phyloP scores from a whole-genome alignment of 2,113 vertebrate species.

The Myiozetetes cayanensis region DNA sequence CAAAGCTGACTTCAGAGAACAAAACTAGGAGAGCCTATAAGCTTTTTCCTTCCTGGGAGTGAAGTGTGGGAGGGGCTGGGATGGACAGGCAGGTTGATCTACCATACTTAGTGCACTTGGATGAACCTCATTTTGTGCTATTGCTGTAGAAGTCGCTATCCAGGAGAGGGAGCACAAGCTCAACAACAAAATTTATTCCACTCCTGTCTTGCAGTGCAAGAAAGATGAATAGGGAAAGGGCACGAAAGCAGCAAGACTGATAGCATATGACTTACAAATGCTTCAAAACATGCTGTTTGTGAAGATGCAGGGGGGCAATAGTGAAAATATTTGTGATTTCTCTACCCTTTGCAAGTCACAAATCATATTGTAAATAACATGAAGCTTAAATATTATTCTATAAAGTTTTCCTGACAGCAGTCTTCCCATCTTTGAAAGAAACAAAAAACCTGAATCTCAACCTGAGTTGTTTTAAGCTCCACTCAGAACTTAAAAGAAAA shows the following conservation, averaged over 20 bases:
- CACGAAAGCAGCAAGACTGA: accelerated
- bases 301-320: not conserved
- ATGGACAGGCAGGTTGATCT: not conserved
- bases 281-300: not conserved
- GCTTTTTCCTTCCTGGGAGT: not conserved
- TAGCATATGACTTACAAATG: not conserved
- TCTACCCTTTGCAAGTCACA: not conserved
- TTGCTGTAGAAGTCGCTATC: not conserved
- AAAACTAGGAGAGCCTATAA: not conserved
- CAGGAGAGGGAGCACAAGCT: conserved; percentile 49
- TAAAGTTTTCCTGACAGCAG: not conserved
- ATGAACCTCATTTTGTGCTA: not conserved
- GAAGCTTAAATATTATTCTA: not conserved
- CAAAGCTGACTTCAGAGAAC: not conserved
- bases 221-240: not conserved
- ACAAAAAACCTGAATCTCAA: not conserved
- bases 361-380: not conserved
- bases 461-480: not conserved
- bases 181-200: not conserved
- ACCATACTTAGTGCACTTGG: not conserved
- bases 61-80: not conserved
- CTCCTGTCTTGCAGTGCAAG: not conserved
- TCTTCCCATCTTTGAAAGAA: not conserved
- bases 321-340: not conserved
- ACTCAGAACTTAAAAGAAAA: not conserved